Base-by-base conservation (phyloP, 2,888 invertebrate genomes). In the Orgyia antiqua region DNA sequence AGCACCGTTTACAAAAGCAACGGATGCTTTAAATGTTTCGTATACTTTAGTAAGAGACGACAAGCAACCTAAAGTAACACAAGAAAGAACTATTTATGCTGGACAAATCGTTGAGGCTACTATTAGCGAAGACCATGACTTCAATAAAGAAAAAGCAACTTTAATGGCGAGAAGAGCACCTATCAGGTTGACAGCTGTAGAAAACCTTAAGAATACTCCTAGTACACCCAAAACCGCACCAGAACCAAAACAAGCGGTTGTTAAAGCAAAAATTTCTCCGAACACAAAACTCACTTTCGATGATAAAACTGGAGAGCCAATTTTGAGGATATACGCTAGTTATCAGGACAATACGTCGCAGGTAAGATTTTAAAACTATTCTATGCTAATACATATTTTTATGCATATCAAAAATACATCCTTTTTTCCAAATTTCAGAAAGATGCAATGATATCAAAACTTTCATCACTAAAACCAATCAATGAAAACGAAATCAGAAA, bases 241-340 rank as follows among this genome's bases (percentile, higher is more conserved):
- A 8, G 27, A 60, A 1, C 64, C 71, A 6, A 70, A 75, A 50
- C 39, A 65, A 12, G 59, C 68, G 1, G 58, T 73, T 3, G 70
- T 82, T 0, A 83, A 82, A 51, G 79, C 79, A 0, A 83, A 74
- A 46, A 78, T 78, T 34, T 79, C 84, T 11, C 76, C 82, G 6
- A 80, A 76, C 37, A 83, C 76, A 44, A 84, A 80, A 48, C 45
- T 86, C 28, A 76, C 73, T 1, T 77, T 76, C 46, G 86, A 84
- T 36, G 77, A 79, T 32, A 75, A 77, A 34, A 80, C 80, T 20
- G 84, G 83, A 4, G 82, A 84, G 40, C 84, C 87, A 3, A 78
- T 88, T 12, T 66, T 89, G 46, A 80, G 88, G 47, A 89, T 90
- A 58, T 89, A 88, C 45, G 88, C 86, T 1, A 86, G 80, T 47